These are phyloP conservation scores for Coenonympha glycerion DNA, from an alignment of 2,888 invertebrate genomes.

Conservation along the genomic window DNA sequence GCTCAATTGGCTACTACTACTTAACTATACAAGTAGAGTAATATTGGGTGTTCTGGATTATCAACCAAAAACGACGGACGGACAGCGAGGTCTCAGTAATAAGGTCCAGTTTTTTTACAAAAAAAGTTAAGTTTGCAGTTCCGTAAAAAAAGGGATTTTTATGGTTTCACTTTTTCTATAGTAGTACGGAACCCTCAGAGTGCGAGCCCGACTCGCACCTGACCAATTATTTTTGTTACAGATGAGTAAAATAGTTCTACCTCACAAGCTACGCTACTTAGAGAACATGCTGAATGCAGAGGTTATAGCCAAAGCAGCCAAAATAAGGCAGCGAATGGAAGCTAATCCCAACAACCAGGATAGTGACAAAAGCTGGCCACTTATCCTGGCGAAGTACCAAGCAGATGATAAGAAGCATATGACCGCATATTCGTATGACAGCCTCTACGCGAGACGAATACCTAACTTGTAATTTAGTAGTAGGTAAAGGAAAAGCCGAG, in stretches of 20 bases:
- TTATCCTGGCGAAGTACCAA: conserved; percentile 55
- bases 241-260: conserved; percentile 62
- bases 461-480: conserved; percentile 32
- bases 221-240: no score
- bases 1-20: no score
- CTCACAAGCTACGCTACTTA: conserved; percentile 61
- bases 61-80: no score
- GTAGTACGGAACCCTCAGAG: no score
- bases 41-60: no score
- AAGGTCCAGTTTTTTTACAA: no score
- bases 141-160: no score
- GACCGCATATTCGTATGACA: conserved; percentile 34
- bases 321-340: conserved; percentile 57
- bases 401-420: conserved; percentile 40
- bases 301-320: conserved; percentile 61
- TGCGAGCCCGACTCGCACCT: no score
- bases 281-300: conserved; percentile 68
- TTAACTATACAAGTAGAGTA: no score
- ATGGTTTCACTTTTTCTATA: no score
- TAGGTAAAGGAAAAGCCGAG: background rate
- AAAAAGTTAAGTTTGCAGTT: no score
- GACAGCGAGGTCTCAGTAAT: no score
- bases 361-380: conserved; percentile 58
- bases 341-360: conserved; percentile 55
- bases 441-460: conserved; percentile 40